phyloP scores from a whole-genome alignment of 2,888 invertebrate genomes.

The Peribatodes rhomboidaria region DNA sequence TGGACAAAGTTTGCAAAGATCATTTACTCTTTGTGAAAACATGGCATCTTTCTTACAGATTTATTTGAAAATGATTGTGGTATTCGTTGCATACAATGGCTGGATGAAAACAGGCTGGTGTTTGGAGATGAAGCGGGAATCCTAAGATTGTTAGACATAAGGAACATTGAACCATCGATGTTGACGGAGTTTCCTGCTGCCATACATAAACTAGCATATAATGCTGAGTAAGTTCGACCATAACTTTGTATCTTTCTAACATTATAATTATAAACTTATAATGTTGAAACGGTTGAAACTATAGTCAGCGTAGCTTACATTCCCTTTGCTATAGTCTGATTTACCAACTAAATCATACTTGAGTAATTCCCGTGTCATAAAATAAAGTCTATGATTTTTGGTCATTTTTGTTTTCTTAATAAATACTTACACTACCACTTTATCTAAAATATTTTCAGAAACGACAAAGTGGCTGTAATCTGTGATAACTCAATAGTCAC shows the following conservation, averaged over 20 bases:
- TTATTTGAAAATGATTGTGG: slow-evolving; percentile 71
- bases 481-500: slow-evolving; percentile 80
- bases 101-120: slow-evolving; percentile 72
- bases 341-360: too few relatives aligned
- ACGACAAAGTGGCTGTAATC: slow-evolving; percentile 72
- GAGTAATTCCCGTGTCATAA: too few relatives aligned
- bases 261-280: too few relatives aligned
- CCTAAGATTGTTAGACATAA: slow-evolving; percentile 67
- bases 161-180: slow-evolving; percentile 61
- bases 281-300: too few relatives aligned
- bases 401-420: too few relatives aligned
- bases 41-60: slow-evolving; percentile 57
- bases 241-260: too few relatives aligned
- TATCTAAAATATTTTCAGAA: slow-evolving; percentile 64
- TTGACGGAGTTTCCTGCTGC: slow-evolving; percentile 73
- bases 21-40: neutral
- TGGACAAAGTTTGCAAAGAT: too few relatives aligned
- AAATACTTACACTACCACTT: too few relatives aligned
- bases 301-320: too few relatives aligned
- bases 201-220: slow-evolving; percentile 69
- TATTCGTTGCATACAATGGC: slow-evolving; percentile 76
- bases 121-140: slow-evolving; percentile 80
- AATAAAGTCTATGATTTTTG: too few relatives aligned
- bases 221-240: slow-evolving; percentile 66
- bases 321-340: too few relatives aligned